These are phyloP conservation scores for Xanthorhoe designata DNA, from an alignment of 2,888 invertebrate genomes.

Conservation along the genomic window DNA sequence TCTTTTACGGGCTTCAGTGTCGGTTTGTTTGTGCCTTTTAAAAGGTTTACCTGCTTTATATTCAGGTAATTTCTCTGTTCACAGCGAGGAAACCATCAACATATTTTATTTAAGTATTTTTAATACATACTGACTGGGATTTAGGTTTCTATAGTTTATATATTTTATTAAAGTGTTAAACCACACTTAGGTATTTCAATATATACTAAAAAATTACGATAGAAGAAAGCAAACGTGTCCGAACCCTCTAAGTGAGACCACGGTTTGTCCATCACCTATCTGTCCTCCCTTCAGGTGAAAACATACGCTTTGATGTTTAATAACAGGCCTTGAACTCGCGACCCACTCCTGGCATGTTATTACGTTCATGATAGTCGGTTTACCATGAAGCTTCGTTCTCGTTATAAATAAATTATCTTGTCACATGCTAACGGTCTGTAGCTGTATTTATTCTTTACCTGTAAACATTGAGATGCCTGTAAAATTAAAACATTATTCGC, in stretches of 20 bases:
- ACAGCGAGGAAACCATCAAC: background rate
- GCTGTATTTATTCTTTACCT: background rate
- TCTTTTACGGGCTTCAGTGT: constrained; percentile 1
- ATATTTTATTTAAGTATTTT: background rate
- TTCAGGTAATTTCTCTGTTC: background rate
- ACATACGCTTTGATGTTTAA: background rate
- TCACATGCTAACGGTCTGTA: background rate
- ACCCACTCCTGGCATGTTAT: background rate
- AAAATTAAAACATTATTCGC: too few relatives aligned
- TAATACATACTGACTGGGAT: too few relatives aligned
- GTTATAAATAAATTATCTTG: background rate
- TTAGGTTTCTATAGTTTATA: too few relatives aligned
- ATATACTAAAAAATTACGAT: too few relatives aligned
- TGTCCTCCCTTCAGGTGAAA: background rate
- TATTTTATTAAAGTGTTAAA: too few relatives aligned
- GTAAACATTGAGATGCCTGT: too few relatives aligned
- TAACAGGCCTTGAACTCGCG: background rate
- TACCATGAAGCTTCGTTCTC: background rate
- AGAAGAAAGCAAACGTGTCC: too few relatives aligned
- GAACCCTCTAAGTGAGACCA: too few relatives aligned
- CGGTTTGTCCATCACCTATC: too few relatives aligned
- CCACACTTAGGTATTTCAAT: too few relatives aligned
- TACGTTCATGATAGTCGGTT: background rate
- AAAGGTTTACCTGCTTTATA: background rate
- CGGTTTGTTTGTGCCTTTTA: constrained; percentile 2